Conservation (phyloP, 2,888 invertebrate species). For the Temnothorax rugatulus region DNA sequence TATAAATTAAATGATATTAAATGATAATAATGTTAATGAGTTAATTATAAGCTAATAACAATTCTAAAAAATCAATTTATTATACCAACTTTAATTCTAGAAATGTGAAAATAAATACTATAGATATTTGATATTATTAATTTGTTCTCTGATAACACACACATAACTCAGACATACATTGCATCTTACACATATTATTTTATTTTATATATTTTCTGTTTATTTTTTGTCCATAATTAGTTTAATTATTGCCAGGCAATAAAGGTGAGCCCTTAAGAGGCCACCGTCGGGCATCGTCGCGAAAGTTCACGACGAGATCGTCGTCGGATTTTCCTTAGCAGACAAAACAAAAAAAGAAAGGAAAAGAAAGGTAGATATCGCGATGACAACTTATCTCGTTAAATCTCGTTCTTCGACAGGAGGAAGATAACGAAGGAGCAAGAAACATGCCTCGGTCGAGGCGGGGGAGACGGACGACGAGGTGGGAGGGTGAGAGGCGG, state of each 20-base stretch:
- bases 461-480: slow-evolving; percentile 30
- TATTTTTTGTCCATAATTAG: not conserved
- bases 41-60: not conserved
- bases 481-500: slow-evolving; percentile 5
- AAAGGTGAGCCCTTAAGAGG: not conserved
- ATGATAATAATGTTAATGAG: not conserved
- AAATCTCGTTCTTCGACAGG: slow-evolving; percentile 75
- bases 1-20: not conserved
- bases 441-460: slow-evolving; percentile 46
- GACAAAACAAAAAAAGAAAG: slow-evolving; percentile 39
- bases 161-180: not conserved
- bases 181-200: not conserved
- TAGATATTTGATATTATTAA: not conserved
- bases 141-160: not conserved
- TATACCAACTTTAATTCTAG: not conserved
- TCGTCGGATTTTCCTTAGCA: slow-evolving; percentile 41
- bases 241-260: slow-evolving; percentile 14
- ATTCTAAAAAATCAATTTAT: not conserved
- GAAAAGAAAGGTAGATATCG: slow-evolving; percentile 67
- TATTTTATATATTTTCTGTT: not conserved
- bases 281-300: not conserved
- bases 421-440: slow-evolving; percentile 67
- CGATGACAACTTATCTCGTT: slow-evolving; percentile 79
- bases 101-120: not conserved
- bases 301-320: slow-evolving; percentile 6